Evolutionary conservation across 2,113 vertebrate species (phyloP).

Genomic region (Thalassarche chlororhynchos): DNA sequence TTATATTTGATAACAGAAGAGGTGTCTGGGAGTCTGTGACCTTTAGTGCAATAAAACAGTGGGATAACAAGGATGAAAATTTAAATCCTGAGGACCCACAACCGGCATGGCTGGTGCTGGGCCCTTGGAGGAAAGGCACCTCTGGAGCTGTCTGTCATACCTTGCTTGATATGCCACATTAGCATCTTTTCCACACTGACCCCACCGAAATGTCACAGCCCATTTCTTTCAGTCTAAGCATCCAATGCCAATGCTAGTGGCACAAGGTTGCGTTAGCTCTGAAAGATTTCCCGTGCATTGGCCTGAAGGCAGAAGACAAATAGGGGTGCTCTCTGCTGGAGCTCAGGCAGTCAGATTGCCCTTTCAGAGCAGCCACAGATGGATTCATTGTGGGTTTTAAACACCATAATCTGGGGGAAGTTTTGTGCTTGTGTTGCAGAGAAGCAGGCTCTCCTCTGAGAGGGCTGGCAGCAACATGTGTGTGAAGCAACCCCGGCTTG

Average conservation of each 20-base stretch:
- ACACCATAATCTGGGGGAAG: fast-evolving
- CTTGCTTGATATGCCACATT: constrained; percentile 25
- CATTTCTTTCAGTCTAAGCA: not conserved
- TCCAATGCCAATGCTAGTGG: not conserved
- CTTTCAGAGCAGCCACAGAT: not conserved
- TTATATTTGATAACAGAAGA: constrained; percentile 28
- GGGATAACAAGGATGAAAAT: constrained; percentile 33
- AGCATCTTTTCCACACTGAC: not conserved
- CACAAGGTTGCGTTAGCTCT: not conserved
- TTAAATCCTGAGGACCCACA: constrained; percentile 5
- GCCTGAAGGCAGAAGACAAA: not conserved
- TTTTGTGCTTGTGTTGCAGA: not conserved
- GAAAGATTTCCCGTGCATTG: not conserved
- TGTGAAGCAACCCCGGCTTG: not conserved
- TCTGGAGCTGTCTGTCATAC: not conserved
- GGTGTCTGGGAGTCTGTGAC: constrained; percentile 1
- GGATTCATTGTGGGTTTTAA: not conserved
- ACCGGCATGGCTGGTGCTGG: not conserved
- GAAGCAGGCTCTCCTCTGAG: not conserved
- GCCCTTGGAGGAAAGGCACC: not conserved
- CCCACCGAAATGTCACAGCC: constrained; percentile 36
- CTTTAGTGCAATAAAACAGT: constrained; percentile 46
- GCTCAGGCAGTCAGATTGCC: not conserved
- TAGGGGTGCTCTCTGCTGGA: not conserved
- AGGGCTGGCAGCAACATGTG: not conserved